Percentiles rank a stretch among this genome's conserved stretches.
Evolutionary conservation across 2,888 invertebrate genomes (phyloP).

Genomic region (Brachynemurus nebulosus): DNA sequence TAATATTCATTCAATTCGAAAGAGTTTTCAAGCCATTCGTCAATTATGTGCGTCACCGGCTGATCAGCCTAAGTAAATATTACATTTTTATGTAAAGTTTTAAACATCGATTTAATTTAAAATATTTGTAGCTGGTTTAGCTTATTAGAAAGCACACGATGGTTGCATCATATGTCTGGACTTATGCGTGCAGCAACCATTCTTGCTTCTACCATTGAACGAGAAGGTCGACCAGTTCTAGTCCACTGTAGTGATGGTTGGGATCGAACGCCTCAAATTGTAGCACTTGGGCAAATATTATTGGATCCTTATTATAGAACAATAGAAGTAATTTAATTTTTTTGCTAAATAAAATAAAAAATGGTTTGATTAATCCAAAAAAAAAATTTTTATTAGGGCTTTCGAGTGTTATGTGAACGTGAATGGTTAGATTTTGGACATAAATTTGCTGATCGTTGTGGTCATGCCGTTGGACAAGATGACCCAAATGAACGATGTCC

Average conservation of each 20-base stretch:
- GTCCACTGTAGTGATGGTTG: constrained; percentile 99
- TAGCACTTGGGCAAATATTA: constrained; percentile 80
- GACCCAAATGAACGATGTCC: constrained; percentile 94
- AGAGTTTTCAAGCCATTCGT: constrained; percentile 80
- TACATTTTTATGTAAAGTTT: background rate
- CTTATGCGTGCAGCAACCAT: constrained; percentile 68
- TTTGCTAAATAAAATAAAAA: background rate
- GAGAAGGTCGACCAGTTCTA: constrained; percentile 75
- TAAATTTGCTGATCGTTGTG: constrained; percentile 93
- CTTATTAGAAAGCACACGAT: constrained; percentile 74
- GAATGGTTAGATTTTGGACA: constrained; percentile 98
- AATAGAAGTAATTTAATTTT: constrained; percentile 68
- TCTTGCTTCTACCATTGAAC: constrained; percentile 66
- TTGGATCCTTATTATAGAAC: constrained; percentile 93
- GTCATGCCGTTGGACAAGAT: constrained; percentile 63
- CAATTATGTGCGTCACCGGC: constrained; percentile 62
- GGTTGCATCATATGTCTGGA: constrained; percentile 82
- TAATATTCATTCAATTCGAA: constrained; percentile 91
- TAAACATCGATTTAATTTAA: background rate
- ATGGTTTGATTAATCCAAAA: background rate
- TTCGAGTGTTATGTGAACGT: constrained; percentile 81
- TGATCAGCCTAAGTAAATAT: constrained; percentile 61
- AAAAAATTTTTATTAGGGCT: constrained; percentile 48
- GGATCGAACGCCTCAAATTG: constrained; percentile 97
- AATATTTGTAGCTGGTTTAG: constrained; percentile 65